phyloP scores from a whole-genome alignment of 2,888 invertebrate genomes.

The Coleophora flavipennella region DNA sequence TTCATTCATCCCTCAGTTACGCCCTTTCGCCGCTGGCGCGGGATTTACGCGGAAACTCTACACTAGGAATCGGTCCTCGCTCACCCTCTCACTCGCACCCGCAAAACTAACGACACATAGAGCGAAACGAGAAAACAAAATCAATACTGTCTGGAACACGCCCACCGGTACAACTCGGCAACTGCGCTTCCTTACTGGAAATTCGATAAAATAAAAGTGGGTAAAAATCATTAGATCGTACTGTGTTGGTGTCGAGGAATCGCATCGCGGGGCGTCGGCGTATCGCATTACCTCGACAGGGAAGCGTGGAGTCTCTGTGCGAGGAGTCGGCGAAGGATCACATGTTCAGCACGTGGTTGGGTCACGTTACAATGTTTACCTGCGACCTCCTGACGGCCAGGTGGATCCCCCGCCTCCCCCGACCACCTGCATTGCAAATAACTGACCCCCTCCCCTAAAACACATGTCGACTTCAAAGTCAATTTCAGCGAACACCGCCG shows the following conservation, averaged over 20 bases:
- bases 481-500: neutral
- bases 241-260: conserved; percentile 37
- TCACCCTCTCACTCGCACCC: conserved; percentile 41
- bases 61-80: conserved; percentile 54
- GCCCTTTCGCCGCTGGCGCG: conserved; percentile 37
- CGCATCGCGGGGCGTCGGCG: conserved; percentile 15
- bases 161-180: conserved; percentile 63
- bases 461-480: neutral
- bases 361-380: conserved; percentile 71
- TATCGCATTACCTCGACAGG: conserved; percentile 8
- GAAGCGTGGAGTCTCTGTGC: conserved; percentile 2
- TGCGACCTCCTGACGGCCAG: conserved; percentile 59
- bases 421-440: neutral
- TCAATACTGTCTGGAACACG: conserved; percentile 71
- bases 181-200: conserved; percentile 68
- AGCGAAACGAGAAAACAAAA: conserved; percentile 56
- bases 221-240: conserved; percentile 63
- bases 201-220: conserved; percentile 69
- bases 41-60: conserved; percentile 64
- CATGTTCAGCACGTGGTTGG: conserved; percentile 62
- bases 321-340: conserved; percentile 22
- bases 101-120: conserved; percentile 26
- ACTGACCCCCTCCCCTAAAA: neutral
- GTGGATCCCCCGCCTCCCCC: conserved; percentile 34
- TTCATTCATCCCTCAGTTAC: conserved; percentile 68